Base-by-base conservation (phyloP, 1,140 invertebrate species). In the Cataglyphis hispanica region DNA sequence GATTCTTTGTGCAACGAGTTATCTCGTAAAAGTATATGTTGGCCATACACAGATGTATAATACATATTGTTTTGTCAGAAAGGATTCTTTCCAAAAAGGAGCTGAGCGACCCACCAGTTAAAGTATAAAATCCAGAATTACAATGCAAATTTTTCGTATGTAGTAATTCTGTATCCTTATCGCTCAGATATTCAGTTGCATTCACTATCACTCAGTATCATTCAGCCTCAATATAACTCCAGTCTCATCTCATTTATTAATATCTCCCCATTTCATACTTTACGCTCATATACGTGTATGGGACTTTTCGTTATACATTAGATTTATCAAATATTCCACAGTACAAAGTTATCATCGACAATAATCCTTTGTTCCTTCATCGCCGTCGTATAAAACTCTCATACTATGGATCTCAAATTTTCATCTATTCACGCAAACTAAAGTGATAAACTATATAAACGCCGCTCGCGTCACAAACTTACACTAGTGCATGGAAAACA, bases 401-500 rank as follows among this genome's bases (percentile, higher is more conserved):
- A 56, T 88, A 86, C 66, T 64, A 72, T 86, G 74, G 63, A 84
- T 70, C 22, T 77, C 16, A 19, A 25, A 67, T 37, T 58, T 83
- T 56, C 43, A 1, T 81, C 31, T 64, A 61, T 69, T 25, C 53
- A 50, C 58, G 31, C 58, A 81, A 64, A 90, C 56, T 67, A 46
- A 86, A 89, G 67, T 50, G 50, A 85, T 50, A 66, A 85, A 78
- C 22, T 64, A 50, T 50, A 61, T 63, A 53, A 87, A 67, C 53
- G 31, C 5, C 40, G 22, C 40, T 43, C 7, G 60, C 63, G 67
- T 56, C 46, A 58, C 13, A 76, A 85, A 22, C 11, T 74, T 80
- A 70, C 67, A 86, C 90, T 94, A 95, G 87, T 95, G 94, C 91
- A 97, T 93, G 87, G 96, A 98, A 95, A 99, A 99, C 7, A 99